Conservation (phyloP, 2,797 vertebrate genomes). For the Siniperca scherzeri region DNA sequence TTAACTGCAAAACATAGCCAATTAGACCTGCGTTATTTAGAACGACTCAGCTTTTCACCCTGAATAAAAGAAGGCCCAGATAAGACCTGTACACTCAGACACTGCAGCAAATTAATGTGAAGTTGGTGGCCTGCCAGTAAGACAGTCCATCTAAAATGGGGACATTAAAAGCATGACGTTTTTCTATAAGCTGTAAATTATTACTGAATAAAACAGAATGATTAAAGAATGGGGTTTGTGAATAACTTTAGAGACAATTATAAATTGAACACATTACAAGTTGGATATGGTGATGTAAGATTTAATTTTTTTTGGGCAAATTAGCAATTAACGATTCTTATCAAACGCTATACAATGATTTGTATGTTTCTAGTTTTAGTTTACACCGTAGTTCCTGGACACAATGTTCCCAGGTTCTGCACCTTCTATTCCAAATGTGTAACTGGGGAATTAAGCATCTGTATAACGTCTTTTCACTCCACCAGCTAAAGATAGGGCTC, state of each 20-base stretch:
- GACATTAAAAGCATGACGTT: conserved; percentile 70
- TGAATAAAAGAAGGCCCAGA: conserved; percentile 80
- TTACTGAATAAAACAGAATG: conserved; percentile 30
- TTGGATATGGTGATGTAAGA: conserved; percentile 18
- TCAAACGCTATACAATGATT: neutral
- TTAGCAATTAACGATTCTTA: conserved; percentile 21
- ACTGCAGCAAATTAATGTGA: conserved; percentile 83
- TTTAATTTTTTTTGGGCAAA: conserved; percentile 29
- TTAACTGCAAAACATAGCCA: conserved; percentile 87
- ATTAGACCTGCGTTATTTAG: conserved; percentile 89
- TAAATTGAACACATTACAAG: conserved; percentile 42
- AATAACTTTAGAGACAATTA: conserved; percentile 53
- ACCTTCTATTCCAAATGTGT: conserved; percentile 76
- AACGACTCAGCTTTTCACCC: conserved; percentile 82
- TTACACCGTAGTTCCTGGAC: conserved; percentile 47
- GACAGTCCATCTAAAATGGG: conserved; percentile 67
- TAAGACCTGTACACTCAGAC: conserved; percentile 72
- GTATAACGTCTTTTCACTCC: conserved; percentile 80
- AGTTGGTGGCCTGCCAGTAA: conserved; percentile 80
- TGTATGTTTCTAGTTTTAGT: conserved; percentile 43
- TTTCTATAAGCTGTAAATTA: conserved; percentile 63
- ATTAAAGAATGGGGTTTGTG: conserved; percentile 52
- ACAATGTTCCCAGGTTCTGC: conserved; percentile 78
- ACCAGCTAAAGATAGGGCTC: conserved; percentile 81
- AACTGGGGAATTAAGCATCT: conserved; percentile 82